phyloP scores from a whole-genome alignment of 2,888 invertebrate species.

The Melangyna quadrimaculata region DNA sequence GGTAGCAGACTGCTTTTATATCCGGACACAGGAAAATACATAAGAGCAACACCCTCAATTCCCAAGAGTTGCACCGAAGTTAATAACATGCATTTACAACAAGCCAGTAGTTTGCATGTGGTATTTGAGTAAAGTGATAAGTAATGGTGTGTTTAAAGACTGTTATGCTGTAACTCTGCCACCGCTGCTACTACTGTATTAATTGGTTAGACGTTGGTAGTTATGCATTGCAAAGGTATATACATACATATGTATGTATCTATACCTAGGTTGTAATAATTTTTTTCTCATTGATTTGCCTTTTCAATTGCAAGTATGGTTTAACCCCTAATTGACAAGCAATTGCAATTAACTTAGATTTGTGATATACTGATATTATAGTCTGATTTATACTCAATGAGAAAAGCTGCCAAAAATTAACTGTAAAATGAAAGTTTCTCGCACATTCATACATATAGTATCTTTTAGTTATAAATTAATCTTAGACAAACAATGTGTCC shows the following conservation, averaged over 20 bases:
- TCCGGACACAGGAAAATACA: slow-evolving; percentile 34
- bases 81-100: slow-evolving; percentile 52
- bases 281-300: slow-evolving; percentile 14
- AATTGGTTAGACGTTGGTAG: slow-evolving; percentile 17
- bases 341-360: not conserved
- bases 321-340: slow-evolving; percentile 1
- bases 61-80: slow-evolving; percentile 34
- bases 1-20: slow-evolving; percentile 33
- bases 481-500: too few relatives aligned
- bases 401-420: too few relatives aligned
- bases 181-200: slow-evolving; percentile 1
- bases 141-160: slow-evolving; percentile 57
- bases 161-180: not conserved
- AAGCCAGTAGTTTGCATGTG: slow-evolving; percentile 43
- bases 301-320: not conserved
- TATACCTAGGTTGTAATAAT: not conserved
- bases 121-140: slow-evolving; percentile 51
- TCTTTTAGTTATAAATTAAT: too few relatives aligned
- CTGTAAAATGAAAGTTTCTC: too few relatives aligned
- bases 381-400: too few relatives aligned
- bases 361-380: not conserved
- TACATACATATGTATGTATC: too few relatives aligned
- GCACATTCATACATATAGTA: too few relatives aligned
- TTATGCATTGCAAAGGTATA: too few relatives aligned
- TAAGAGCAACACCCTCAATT: slow-evolving; percentile 46